Evolutionary conservation across 2,797 vertebrate genomes (phyloP).

Genomic region (Rhincodon typus): DNA sequence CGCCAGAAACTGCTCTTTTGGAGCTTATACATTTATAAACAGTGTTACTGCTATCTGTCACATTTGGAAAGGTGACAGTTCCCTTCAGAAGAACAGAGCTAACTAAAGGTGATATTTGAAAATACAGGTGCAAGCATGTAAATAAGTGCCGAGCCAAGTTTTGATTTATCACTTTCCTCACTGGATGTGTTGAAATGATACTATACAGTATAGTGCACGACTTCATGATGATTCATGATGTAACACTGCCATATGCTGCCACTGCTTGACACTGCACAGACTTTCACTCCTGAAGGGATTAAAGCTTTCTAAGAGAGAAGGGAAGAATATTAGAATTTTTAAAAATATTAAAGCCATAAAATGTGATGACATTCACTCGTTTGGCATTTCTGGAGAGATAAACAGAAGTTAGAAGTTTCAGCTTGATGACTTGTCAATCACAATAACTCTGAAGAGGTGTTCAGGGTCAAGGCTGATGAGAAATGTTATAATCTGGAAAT

Average conservation of each 20-base stretch:
- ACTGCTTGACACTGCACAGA: background rate
- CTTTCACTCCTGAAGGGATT: background rate
- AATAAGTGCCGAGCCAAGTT: background rate
- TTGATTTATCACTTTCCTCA: background rate
- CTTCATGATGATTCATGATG: background rate
- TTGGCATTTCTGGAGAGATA: background rate
- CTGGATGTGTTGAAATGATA: background rate
- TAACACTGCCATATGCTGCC: conserved; percentile 10
- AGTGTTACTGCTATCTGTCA: background rate
- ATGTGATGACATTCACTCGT: background rate
- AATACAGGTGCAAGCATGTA: background rate
- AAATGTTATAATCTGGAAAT: background rate
- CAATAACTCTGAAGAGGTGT: background rate
- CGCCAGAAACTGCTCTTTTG: background rate
- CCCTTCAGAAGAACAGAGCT: background rate
- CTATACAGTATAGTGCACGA: too few species aligned
- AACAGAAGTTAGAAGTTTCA: background rate
- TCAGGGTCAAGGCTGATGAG: background rate
- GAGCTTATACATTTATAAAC: background rate
- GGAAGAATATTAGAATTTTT: background rate
- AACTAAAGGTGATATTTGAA: background rate
- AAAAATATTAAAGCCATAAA: background rate
- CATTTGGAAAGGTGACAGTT: background rate
- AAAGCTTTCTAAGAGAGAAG: background rate
- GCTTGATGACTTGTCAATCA: background rate